Percentiles rank a stretch among this genome's conserved stretches.
These are phyloP conservation scores for Parnassius apollo DNA, from an alignment of 2,888 invertebrate genomes.

Conservation along the genomic window DNA sequence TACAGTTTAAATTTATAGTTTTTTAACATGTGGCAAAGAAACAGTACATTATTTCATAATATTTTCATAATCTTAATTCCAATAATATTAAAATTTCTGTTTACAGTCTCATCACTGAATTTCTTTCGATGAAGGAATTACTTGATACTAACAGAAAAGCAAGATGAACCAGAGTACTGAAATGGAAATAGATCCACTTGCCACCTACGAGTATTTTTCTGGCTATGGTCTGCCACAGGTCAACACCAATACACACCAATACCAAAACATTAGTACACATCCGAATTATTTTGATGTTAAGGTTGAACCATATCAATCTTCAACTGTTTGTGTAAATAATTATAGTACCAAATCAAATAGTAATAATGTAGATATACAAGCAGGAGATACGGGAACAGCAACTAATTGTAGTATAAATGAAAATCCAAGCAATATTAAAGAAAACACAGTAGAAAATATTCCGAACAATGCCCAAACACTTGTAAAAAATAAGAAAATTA, in stretches of 20 bases:
- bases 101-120: no score
- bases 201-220: conserved; percentile 49
- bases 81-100: no score
- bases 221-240: conserved; percentile 32
- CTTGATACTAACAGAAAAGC: conserved; percentile 6
- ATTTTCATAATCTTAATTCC: no score
- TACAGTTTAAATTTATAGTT: not conserved
- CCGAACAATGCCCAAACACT: conserved; percentile 39
- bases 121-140: no score
- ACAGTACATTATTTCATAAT: no score
- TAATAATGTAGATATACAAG: not conserved
- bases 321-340: not conserved
- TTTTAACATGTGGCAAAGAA: no score
- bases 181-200: conserved; percentile 58
- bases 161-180: conserved; percentile 46
- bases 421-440: conserved; percentile 18
- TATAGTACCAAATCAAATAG: not conserved
- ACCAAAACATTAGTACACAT: conserved; percentile 13
- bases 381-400: not conserved
- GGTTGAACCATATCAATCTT: conserved; percentile 5
- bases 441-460: conserved; percentile 22
- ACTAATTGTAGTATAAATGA: conserved; percentile 4
- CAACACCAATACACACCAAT: conserved; percentile 17
- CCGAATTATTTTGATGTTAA: conserved; percentile 10
- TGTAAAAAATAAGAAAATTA: conserved; percentile 34